A percentile compares a stretch with the other conserved stretches of the same genome.
Evolutionary conservation across 1,140 invertebrate genomes (phyloP).

Genomic region (Octopus bimaculoides): DNA sequence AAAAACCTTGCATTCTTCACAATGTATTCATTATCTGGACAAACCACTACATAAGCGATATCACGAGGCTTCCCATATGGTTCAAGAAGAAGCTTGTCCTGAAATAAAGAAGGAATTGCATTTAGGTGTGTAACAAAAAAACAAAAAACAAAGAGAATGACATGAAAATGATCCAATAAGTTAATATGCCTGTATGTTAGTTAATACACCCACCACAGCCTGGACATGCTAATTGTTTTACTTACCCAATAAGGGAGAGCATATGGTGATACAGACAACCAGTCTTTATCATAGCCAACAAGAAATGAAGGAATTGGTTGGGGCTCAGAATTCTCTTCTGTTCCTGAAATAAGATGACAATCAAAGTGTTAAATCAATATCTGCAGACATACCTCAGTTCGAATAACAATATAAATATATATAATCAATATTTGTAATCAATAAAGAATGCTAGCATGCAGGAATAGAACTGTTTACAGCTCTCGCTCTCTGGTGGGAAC

Average conservation of each 20-base stretch:
- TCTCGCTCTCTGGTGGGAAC: no score
- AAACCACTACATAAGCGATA: constrained; percentile 89
- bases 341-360: constrained; percentile 52
- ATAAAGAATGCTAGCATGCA: no score
- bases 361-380: background rate
- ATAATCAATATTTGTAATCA: no score
- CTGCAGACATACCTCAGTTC: no score
- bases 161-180: no score
- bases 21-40: constrained; percentile 87
- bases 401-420: no score
- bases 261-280: constrained; percentile 88
- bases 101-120: constrained; percentile 24
- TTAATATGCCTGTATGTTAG: no score
- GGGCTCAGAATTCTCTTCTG: constrained; percentile 92
- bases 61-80: constrained; percentile 91
- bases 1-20: constrained; percentile 76
- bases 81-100: constrained; percentile 86
- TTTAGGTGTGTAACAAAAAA: background rate
- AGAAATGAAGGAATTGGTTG: constrained; percentile 90
- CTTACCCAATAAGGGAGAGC: constrained; percentile 84
- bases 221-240: background rate
- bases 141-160: no score
- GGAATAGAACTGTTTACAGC: no score
- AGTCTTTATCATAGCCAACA: constrained; percentile 92
- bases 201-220: no score